Evolutionary conservation across 2,797 vertebrate species (phyloP).

Genomic region (Knipowitschia caucasica): DNA sequence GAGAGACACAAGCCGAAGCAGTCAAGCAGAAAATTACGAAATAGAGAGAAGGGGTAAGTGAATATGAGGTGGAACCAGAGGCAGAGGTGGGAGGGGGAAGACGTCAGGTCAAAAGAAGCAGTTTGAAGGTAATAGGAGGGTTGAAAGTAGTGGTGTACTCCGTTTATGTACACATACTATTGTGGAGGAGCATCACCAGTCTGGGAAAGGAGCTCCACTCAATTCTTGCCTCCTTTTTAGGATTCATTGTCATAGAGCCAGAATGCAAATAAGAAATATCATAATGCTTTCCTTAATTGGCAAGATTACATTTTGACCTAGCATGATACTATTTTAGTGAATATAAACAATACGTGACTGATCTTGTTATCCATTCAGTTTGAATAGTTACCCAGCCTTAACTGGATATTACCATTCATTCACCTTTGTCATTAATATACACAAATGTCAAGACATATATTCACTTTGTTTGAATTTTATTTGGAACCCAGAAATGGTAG

Average conservation of each 20-base stretch:
- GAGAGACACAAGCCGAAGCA: slow-evolving; percentile 62
- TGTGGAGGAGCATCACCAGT: slow-evolving; percentile 50
- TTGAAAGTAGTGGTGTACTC: slow-evolving; percentile 43
- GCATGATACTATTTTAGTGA: too few relatives aligned
- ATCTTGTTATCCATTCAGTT: too few relatives aligned
- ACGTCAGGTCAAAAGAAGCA: slow-evolving; percentile 45
- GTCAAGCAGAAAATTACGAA: slow-evolving; percentile 76
- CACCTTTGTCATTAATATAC: too few relatives aligned
- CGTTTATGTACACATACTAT: slow-evolving; percentile 49
- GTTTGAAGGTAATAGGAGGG: slow-evolving; percentile 33
- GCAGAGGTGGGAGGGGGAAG: slow-evolving; percentile 38
- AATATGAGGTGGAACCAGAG: slow-evolving; percentile 49
- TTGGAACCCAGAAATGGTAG: too few relatives aligned
- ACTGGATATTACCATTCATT: too few relatives aligned
- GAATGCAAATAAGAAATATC: not conserved
- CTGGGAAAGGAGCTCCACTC: slow-evolving; percentile 80
- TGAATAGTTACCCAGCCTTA: too few relatives aligned
- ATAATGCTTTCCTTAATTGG: too few relatives aligned
- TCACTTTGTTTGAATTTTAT: too few relatives aligned
- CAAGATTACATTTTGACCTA: too few relatives aligned
- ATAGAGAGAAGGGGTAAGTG: slow-evolving; percentile 65
- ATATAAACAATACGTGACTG: too few relatives aligned
- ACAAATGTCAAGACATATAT: too few relatives aligned
- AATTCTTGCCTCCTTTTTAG: slow-evolving; percentile 65
- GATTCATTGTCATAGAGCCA: slow-evolving; percentile 21